These are phyloP conservation scores for Sceloporus tristichus DNA, from an alignment of 2,113 vertebrate genomes.

Conservation along the genomic window DNA sequence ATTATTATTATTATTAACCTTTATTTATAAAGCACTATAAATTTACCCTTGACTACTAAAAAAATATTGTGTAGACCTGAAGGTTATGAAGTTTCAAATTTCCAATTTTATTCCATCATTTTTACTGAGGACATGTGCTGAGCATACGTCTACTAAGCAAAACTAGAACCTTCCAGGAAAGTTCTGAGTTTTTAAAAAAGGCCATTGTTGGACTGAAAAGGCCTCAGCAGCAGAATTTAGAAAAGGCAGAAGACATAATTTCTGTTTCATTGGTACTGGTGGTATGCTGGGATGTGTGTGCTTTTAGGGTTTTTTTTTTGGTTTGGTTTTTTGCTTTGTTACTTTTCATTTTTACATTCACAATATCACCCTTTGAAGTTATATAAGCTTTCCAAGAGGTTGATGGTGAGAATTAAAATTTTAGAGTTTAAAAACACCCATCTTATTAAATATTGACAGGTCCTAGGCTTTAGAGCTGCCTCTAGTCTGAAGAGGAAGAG, in stretches of 20 bases:
- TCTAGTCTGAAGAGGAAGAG: not conserved
- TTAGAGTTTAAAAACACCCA: not conserved
- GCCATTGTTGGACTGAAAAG: too few relatives aligned
- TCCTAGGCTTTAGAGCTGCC: not conserved
- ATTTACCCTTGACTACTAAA: not conserved
- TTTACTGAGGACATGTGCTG: not conserved
- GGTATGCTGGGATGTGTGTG: too few relatives aligned
- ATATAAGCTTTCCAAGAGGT: not conserved
- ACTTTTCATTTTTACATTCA: not conserved
- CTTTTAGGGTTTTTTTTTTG: too few relatives aligned
- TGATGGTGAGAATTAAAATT: not conserved
- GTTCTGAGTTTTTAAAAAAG: too few relatives aligned
- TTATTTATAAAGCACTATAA: too few relatives aligned
- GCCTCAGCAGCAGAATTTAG: too few relatives aligned
- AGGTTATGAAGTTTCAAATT: not conserved
- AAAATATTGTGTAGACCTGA: not conserved
- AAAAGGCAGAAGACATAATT: too few relatives aligned
- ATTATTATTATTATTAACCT: too few relatives aligned
- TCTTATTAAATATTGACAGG: not conserved
- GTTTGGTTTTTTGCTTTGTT: not conserved
- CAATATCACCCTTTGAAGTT: not conserved
- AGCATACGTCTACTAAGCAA: not conserved
- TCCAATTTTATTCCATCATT: not conserved
- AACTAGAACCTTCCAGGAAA: not conserved
- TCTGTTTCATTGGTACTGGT: not conserved